Base-by-base conservation (phyloP, 2,797 vertebrate species). In the Poecilia velifera region DNA sequence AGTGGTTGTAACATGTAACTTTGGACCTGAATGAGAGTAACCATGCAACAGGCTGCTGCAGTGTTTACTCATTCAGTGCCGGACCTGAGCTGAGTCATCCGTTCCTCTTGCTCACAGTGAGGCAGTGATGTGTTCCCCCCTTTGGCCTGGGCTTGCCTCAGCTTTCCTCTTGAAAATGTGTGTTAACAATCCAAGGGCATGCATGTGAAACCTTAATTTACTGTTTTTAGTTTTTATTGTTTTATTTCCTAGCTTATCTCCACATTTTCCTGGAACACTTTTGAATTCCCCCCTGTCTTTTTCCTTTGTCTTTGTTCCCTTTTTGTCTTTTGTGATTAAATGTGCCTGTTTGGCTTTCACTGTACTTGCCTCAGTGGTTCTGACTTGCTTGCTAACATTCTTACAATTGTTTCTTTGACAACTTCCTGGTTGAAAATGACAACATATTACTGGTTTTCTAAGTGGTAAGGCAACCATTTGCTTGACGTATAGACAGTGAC, bases 11-110 rank as follows among this genome's bases (percentile, higher is more conserved):
- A 46, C 46, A 74, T 53, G 75, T 14, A 34, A 78, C 82, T 3
- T 8, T 55, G 70, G 70, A 62, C 62, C n/a, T 73, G 53, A 13
- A 76, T 49, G 36, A 64, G 16, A 51, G 75, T 55, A 79, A 86
- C 12, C 74, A n/a, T 53, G 76, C 49, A 83, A 78, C 68, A 76
- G 36, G 47, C 78, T 53, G 0, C 47, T 6, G n/a, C 39, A 18
- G 49, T 87, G 80, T 91, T 92, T 87, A 66, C 83, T 86, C 83
- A 68, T 2, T 4, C 71, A n/a, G 0, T 28, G 81, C 76, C 0
- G 12, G 72, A 75, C 82, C 68, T 76, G 39, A 0, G 80, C 87
- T 90, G 90, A 92, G 66, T 92, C 92, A 91, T 88, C 74, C 72
- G 25, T 88, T 91, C 91, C 88, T 0, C 22, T 34, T 16, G 41